Evolutionary conservation across 2,888 invertebrate genomes (phyloP).

Genomic region (Andrena minutula): DNA sequence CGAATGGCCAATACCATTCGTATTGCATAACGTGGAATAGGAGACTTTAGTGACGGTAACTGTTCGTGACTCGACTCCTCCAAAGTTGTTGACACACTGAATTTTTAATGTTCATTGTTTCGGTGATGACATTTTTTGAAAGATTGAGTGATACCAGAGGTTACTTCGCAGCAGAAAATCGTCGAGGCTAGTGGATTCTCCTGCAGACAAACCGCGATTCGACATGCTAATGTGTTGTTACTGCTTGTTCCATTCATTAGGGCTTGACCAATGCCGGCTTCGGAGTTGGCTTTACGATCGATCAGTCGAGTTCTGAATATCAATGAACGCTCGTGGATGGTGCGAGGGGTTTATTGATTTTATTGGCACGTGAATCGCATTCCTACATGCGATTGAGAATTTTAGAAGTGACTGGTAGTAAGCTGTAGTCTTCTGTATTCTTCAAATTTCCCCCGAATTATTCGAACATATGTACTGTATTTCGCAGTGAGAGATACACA

Average conservation of each 20-base stretch:
- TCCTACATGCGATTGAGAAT: background rate
- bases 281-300: background rate
- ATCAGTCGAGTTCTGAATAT: conserved; percentile 2
- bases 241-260: conserved; percentile 17
- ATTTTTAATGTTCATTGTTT: conserved; percentile 4
- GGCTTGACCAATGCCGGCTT: background rate
- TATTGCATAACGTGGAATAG: conserved; percentile 6
- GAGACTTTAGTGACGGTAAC: conserved; percentile 1
- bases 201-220: background rate
- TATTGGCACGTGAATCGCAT: background rate
- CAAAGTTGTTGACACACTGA: background rate
- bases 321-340: background rate
- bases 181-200: background rate
- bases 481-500: background rate
- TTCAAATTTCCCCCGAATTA: background rate
- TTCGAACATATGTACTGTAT: background rate
- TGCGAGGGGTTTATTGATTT: background rate
- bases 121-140: background rate
- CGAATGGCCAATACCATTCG: background rate
- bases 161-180: background rate
- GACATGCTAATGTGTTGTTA: background rate
- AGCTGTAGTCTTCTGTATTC: background rate
- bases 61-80: background rate
- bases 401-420: background rate
- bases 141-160: background rate